A percentile compares a stretch with the other conserved stretches of the same genome.
phyloP scores from a whole-genome alignment of 1,140 invertebrate genomes.

The Drosophila asahinai region DNA sequence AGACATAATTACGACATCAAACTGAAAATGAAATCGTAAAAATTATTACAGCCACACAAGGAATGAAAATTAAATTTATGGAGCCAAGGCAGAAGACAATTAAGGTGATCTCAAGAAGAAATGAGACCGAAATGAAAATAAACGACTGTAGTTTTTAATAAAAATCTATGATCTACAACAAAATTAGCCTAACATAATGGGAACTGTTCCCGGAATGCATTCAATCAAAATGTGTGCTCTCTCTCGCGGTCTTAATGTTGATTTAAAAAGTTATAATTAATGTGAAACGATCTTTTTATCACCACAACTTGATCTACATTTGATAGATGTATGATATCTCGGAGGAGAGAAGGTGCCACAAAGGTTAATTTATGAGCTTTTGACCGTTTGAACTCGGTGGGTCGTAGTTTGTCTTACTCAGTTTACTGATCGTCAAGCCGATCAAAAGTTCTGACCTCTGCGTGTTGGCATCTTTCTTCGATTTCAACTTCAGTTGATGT shows the following conservation, averaged over 20 bases:
- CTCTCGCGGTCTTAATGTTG: conserved; percentile 53
- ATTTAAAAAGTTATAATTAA: conserved; percentile 83
- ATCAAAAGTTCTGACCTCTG: conserved; percentile 37
- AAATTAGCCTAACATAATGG: conserved; percentile 76
- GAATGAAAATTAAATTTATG: conserved; percentile 34
- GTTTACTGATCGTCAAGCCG: conserved; percentile 71
- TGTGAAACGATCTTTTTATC: conserved; percentile 77
- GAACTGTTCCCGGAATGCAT: conserved; percentile 70
- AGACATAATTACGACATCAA: conserved; percentile 67
- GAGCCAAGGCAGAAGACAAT: conserved; percentile 23
- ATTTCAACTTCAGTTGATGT: conserved; percentile 32
- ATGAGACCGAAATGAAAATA: background rate
- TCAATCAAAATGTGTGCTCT: conserved; percentile 74
- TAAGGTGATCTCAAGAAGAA: conserved; percentile 16
- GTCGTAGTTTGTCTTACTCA: conserved; percentile 69
- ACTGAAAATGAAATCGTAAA: conserved; percentile 62
- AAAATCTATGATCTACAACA: conserved; percentile 72
- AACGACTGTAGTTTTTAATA: conserved; percentile 52
- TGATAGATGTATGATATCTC: conserved; percentile 58
- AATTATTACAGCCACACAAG: conserved; percentile 62
- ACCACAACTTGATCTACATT: conserved; percentile 79
- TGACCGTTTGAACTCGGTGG: conserved; percentile 54
- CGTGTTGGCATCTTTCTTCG: conserved; percentile 67
- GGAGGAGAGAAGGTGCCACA: conserved; percentile 58
- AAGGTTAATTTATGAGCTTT: conserved; percentile 78